Conservation (phyloP, 2,113 vertebrate genomes). For the Forbesichthys papilliferus region DNA sequence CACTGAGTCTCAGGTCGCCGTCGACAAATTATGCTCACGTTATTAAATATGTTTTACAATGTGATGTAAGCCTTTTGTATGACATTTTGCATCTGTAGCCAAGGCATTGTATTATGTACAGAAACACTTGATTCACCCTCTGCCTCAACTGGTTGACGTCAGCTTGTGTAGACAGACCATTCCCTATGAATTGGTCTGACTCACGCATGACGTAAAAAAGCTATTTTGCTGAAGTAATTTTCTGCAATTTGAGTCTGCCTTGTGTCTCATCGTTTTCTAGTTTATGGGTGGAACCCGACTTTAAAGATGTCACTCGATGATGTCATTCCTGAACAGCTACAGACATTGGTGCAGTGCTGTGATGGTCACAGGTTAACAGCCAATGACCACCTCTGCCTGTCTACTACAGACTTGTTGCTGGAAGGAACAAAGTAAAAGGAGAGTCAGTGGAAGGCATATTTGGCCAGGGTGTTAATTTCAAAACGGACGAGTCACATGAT, state of each 20-base stretch:
- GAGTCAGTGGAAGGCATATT: constrained; percentile 17
- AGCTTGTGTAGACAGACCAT: no score
- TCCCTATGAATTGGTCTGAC: constrained; percentile 19
- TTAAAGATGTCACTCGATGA: constrained; percentile 20
- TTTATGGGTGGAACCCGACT: not conserved
- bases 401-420: constrained; percentile 58
- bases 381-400: constrained; percentile 31
- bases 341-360: not conserved
- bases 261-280: not conserved
- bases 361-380: constrained; percentile 37
- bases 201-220: constrained; percentile 21
- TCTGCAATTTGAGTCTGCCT: not conserved
- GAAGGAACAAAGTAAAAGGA: constrained; percentile 9
- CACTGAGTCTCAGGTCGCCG: constrained; percentile 5
- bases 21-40: constrained; percentile 30
- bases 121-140: constrained; percentile 7
- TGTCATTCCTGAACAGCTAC: constrained; percentile 31
- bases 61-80: constrained; percentile 5
- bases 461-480: constrained; percentile 25
- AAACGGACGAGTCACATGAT: constrained; percentile 57
- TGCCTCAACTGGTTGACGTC: constrained; percentile 6
- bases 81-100: not conserved
- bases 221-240: not conserved
- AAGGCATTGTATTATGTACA: not conserved
- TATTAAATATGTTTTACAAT: constrained; percentile 19